A percentile compares a stretch with the other conserved stretches of the same genome.
Conservation (phyloP, 1,140 invertebrate species). For the Orchestia grillus region DNA sequence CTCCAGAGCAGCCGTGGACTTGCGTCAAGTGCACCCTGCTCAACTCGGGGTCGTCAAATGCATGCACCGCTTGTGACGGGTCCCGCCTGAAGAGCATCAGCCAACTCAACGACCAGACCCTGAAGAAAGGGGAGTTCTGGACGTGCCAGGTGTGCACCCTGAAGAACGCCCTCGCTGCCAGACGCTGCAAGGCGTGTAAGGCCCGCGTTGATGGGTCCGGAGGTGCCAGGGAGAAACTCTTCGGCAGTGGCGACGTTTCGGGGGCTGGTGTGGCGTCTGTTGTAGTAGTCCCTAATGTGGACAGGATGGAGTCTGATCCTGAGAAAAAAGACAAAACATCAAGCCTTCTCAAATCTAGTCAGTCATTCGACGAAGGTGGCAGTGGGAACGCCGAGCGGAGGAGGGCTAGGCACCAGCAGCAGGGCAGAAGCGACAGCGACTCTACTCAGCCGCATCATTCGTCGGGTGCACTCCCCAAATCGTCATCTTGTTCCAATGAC, state of each 20-base stretch:
- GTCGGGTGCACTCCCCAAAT: slow-evolving; percentile 64
- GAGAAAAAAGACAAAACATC: slow-evolving; percentile 16
- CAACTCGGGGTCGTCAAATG: slow-evolving; percentile 79
- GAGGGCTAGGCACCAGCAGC: background rate
- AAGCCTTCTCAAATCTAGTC: background rate
- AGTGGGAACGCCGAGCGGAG: background rate
- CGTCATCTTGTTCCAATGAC: slow-evolving; percentile 53
- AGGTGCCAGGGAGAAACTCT: slow-evolving; percentile 64
- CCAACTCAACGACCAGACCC: slow-evolving; percentile 71
- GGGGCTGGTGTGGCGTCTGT: background rate
- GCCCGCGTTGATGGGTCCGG: slow-evolving; percentile 67
- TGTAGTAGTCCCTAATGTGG: background rate
- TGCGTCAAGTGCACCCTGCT: slow-evolving; percentile 89
- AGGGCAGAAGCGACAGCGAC: slow-evolving; percentile 22
- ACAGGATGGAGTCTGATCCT: background rate
- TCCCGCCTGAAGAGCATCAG: slow-evolving; percentile 77
- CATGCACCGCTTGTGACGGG: slow-evolving; percentile 86
- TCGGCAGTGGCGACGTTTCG: background rate
- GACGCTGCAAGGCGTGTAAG: slow-evolving; percentile 82
- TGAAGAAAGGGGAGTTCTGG: slow-evolving; percentile 81
- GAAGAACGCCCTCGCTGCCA: slow-evolving; percentile 82
- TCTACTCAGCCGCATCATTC: slow-evolving; percentile 35
- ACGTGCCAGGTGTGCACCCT: slow-evolving; percentile 83
- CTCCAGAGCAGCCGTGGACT: slow-evolving; percentile 79
- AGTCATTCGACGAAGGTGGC: slow-evolving; percentile 33